These are phyloP conservation scores for Ameiurus melas DNA, from an alignment of 2,113 vertebrate genomes.

Conservation along the genomic window DNA sequence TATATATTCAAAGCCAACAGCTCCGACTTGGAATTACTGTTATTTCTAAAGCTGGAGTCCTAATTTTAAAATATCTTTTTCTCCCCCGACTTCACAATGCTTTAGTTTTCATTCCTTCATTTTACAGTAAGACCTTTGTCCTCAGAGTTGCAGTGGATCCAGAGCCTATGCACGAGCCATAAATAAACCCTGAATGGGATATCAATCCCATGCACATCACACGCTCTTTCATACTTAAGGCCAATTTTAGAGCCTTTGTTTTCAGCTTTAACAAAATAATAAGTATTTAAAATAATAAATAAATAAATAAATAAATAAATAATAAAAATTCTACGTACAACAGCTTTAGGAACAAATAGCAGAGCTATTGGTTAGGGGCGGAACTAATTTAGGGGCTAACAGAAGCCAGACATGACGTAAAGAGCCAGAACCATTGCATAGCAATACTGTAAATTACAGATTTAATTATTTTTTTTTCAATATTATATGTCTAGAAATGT, in stretches of 20 bases:
- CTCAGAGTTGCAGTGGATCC: neutral
- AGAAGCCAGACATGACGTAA: neutral
- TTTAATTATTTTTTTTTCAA: too few species aligned
- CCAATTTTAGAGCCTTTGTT: neutral
- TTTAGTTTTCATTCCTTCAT: neutral
- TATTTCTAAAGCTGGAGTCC: neutral
- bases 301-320: too few species aligned
- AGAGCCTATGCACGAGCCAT: neutral
- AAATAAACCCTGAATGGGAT: slow-evolving; percentile 4
- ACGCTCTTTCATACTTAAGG: neutral
- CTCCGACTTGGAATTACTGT: neutral
- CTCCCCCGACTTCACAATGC: neutral
- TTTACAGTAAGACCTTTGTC: neutral
- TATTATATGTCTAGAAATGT: neutral
- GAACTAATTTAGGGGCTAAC: too few species aligned
- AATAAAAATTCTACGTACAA: too few species aligned
- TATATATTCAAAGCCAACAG: neutral
- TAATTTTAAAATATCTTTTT: neutral
- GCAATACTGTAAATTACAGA: neutral
- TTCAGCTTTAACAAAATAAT: neutral
- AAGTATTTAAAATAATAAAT: too few species aligned
- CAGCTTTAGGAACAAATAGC: neutral
- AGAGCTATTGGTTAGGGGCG: neutral
- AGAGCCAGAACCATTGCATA: neutral
- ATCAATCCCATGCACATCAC: neutral